These are phyloP conservation scores for Fringilla coelebs DNA, from an alignment of 2,797 vertebrate genomes.

Conservation along the genomic window DNA sequence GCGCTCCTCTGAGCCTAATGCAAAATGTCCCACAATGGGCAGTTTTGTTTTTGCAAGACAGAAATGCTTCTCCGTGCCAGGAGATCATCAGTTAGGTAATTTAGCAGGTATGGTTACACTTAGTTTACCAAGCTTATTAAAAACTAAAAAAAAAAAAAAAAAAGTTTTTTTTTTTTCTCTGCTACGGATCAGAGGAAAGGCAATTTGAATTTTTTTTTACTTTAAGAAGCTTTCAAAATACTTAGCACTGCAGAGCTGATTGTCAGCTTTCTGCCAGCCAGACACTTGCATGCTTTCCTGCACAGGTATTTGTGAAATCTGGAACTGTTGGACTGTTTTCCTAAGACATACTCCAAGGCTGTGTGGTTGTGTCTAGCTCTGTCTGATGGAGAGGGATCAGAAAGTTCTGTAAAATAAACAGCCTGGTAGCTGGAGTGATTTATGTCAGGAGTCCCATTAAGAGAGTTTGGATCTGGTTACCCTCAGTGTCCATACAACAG, in stretches of 20 bases:
- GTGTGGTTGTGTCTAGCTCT: background rate
- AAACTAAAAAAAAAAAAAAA: background rate
- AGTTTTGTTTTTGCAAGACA: slow-evolving; percentile 55
- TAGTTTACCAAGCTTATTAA: slow-evolving; percentile 31
- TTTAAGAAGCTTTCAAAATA: slow-evolving; percentile 13
- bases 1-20: background rate
- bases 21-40: slow-evolving; percentile 29
- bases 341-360: background rate
- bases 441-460: background rate
- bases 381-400: background rate
- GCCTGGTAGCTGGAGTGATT: background rate
- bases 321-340: background rate
- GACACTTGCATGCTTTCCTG: background rate
- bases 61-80: slow-evolving; percentile 8
- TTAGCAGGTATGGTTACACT: slow-evolving; percentile 49
- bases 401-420: background rate
- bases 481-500: background rate
- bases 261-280: background rate
- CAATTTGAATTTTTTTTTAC: slow-evolving; percentile 19
- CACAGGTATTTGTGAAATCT: slow-evolving; percentile 33
- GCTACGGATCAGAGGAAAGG: background rate
- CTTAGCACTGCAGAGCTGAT: background rate
- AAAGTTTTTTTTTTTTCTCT: background rate
- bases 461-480: background rate
- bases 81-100: slow-evolving; percentile 39